Evolutionary conservation across 1,140 invertebrate genomes (phyloP).

Genomic region (Cydia strobilella): DNA sequence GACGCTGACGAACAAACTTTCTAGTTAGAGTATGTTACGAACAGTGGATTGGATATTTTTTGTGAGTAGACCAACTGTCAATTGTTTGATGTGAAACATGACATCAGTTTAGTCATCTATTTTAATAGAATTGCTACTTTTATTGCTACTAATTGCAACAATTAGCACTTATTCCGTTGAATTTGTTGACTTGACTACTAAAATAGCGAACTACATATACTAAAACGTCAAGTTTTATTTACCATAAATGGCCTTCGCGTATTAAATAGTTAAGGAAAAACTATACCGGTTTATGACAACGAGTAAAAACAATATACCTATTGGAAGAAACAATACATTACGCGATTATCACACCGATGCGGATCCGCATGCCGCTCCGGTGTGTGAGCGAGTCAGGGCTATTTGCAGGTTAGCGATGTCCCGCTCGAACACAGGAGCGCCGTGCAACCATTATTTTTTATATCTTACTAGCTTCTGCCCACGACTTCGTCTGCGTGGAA

Average conservation of each 20-base stretch:
- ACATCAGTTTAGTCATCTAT: neutral
- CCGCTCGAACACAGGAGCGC: no score
- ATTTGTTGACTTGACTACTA: neutral
- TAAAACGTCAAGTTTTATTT: neutral
- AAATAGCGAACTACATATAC: neutral
- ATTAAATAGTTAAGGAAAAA: neutral
- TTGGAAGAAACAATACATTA: neutral
- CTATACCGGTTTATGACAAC: neutral
- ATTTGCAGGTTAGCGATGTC: no score
- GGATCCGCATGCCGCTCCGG: no score
- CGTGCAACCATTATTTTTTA: no score
- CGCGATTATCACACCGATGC: no score
- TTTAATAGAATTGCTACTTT: neutral
- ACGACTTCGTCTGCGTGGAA: no score
- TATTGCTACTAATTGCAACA: slow-evolving; percentile 9
- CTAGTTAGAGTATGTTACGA: no score
- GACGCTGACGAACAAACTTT: no score
- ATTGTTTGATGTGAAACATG: neutral
- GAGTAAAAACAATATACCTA: no score
- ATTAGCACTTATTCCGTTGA: slow-evolving; percentile 1
- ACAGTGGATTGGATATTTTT: no score
- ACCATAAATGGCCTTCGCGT: neutral
- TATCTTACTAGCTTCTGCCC: no score
- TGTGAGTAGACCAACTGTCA: neutral
- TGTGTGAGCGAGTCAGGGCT: no score